phyloP scores from a whole-genome alignment of 2,113 vertebrate species.

The Elgaria multicarinata region DNA sequence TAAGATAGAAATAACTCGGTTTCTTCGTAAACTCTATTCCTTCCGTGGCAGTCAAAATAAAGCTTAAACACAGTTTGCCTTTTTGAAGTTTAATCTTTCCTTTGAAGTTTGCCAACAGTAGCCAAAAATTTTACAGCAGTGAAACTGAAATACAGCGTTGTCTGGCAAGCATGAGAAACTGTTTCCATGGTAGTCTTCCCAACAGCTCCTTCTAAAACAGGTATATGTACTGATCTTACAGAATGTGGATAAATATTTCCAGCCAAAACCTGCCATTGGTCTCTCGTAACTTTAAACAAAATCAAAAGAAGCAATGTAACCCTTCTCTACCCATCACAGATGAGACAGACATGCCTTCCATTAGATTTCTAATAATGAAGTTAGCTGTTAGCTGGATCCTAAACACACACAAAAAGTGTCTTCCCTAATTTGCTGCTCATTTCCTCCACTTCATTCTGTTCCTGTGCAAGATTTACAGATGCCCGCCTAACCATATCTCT shows the following conservation, averaged over 20 bases:
- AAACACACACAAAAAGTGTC: neutral
- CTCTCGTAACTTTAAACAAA: neutral
- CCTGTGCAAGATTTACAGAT: neutral
- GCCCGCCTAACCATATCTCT: neutral
- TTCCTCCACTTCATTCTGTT: slow-evolving; percentile 27
- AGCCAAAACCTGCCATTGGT: neutral
- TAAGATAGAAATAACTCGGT: neutral
- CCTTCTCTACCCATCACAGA: neutral
- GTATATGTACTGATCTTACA: neutral
- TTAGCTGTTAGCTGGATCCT: neutral
- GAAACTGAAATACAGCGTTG: neutral
- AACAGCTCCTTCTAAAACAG: neutral
- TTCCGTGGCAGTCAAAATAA: slow-evolving; percentile 9
- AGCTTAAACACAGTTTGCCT: neutral
- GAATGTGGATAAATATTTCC: slow-evolving; percentile 9
- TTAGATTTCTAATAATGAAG: neutral
- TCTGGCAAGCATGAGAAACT: neutral
- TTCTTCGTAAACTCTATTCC: neutral
- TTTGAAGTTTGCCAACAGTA: neutral
- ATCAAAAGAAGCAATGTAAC: slow-evolving; percentile 5
- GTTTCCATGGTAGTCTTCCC: slow-evolving; percentile 14
- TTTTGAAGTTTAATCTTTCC: neutral
- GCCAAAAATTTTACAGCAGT: neutral
- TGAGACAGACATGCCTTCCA: neutral
- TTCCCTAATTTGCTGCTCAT: neutral